Evolutionary conservation across 2,113 vertebrate species (phyloP).

Genomic region (Herpetotheres cachinnans): DNA sequence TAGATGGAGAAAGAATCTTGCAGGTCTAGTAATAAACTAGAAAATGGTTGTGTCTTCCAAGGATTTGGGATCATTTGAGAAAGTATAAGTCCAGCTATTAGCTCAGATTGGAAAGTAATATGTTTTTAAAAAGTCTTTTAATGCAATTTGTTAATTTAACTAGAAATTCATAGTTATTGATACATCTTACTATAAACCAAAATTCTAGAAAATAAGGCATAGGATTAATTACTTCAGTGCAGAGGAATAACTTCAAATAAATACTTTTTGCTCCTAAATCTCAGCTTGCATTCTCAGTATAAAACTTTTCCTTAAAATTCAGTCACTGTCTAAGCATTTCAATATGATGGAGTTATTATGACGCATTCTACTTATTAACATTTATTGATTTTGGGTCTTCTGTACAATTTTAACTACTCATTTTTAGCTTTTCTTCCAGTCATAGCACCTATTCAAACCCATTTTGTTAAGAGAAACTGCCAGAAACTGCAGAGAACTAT

Average conservation of each 20-base stretch:
- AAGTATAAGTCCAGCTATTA: neutral
- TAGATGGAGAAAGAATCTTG: neutral
- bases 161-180: neutral
- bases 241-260: neutral
- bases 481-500: neutral
- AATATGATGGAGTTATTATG: neutral
- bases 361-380: neutral
- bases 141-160: neutral
- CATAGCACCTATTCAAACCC: neutral
- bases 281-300: neutral
- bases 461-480: neutral
- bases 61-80: neutral
- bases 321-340: neutral
- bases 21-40: neutral
- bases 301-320: slow-evolving; percentile 5
- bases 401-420: neutral
- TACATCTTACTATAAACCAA: neutral
- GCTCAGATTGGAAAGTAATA: neutral
- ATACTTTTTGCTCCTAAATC: neutral
- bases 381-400: neutral
- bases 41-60: neutral
- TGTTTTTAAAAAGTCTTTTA: neutral
- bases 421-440: neutral
- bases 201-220: neutral
- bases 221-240: neutral